Base-by-base conservation (phyloP, 2,888 invertebrate species). In the Drosophila colorata region DNA sequence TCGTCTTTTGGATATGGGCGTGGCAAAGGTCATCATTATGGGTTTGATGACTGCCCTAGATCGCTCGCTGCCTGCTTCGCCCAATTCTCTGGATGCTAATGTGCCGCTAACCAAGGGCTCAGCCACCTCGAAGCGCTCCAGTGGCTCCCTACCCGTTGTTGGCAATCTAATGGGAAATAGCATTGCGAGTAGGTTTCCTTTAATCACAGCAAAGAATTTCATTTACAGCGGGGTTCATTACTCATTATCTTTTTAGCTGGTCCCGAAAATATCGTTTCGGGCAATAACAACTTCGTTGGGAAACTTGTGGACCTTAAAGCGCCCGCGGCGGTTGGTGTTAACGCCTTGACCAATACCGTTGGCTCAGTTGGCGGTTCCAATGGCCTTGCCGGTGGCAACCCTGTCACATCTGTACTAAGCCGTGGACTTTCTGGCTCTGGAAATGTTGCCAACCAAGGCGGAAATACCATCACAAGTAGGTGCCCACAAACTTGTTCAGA, bases 1-100 rank as follows among this genome's bases (percentile, higher is more conserved):
- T 0, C 87, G 84, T 13, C 70, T 88, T 0, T 52, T 88, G 2
- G 46, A 74, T 1, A 80, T 88, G 87, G 84, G 80, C 5, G 77
- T 84, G 11, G 57, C 64, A 5, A 70, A 73, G 58, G 67, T 71
- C 5, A 82, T 86, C 1, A 73, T 82, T 0, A 52, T 83, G 65
- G 71, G 83, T 2, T 46, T 88, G 2, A 52, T 83, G 67, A 86
- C 80, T 0, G 83, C 83, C 1, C 69, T 85, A 0, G 73, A 83
- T 58, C 66, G 67, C 4, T 44, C 75, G 11, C 18, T 43, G 25
- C 56, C 68, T 6, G 1, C 20, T 1, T 8, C 48, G 0, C 20
- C 52, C 0, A 71, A 59, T 40, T 35, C 71, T 47, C 47, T 71
- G 4, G 67, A 25, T 20, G 66, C 76, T 2, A 57, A 61, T 58